These are phyloP conservation scores for Nomada fabriciana DNA, from an alignment of 2,888 invertebrate species.

Conservation along the genomic window DNA sequence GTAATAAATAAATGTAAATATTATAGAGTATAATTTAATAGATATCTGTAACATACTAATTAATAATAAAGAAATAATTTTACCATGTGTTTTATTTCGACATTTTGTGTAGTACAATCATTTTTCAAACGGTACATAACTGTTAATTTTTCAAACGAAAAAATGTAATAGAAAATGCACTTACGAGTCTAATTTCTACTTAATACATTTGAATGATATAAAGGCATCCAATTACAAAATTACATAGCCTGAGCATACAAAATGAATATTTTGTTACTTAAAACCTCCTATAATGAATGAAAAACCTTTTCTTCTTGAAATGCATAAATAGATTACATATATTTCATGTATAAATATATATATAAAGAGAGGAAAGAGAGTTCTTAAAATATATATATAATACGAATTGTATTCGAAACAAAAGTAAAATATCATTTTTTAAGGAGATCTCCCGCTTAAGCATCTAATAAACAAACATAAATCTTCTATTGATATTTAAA, in stretches of 20 bases:
- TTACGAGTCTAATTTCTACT: slow-evolving; percentile 23
- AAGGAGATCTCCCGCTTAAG: slow-evolving; percentile 15
- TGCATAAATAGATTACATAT: too few species aligned
- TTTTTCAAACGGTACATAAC: background rate
- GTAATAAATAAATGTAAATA: slow-evolving; percentile 24
- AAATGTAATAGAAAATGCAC: slow-evolving; percentile 17
- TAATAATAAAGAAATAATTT: slow-evolving; percentile 23
- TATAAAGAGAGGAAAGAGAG: too few species aligned
- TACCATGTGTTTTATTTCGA: slow-evolving; percentile 6
- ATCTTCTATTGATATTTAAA: background rate
- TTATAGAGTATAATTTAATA: slow-evolving; percentile 11
- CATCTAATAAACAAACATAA: background rate
- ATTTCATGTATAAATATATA: too few species aligned
- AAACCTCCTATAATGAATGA: too few species aligned
- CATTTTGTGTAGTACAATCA: slow-evolving; percentile 10
- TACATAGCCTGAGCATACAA: background rate
- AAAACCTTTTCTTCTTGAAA: too few species aligned
- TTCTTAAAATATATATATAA: too few species aligned
- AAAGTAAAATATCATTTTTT: slow-evolving; percentile 73
- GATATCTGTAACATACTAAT: slow-evolving; percentile 45
- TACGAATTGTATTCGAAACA: slow-evolving; percentile 52
- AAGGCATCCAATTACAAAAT: slow-evolving; percentile 25
- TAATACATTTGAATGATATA: background rate
- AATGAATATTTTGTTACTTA: background rate
- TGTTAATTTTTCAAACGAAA: slow-evolving; percentile 15